A percentile compares a stretch with the other conserved stretches of the same genome.
These are phyloP conservation scores for Eleginops maclovinus DNA, from an alignment of 2,113 vertebrate species.

Conservation along the genomic window DNA sequence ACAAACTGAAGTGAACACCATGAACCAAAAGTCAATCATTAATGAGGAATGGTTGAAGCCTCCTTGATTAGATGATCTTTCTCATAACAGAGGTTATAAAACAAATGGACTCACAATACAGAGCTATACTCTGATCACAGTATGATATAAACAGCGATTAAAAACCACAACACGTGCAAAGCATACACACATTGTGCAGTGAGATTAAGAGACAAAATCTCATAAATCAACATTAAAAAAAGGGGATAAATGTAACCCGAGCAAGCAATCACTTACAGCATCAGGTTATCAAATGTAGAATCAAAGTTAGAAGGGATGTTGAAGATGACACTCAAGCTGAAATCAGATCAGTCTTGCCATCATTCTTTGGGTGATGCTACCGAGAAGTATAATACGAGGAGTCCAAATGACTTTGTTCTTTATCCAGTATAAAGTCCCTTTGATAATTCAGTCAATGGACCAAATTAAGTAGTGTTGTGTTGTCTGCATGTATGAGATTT, in stretches of 20 bases:
- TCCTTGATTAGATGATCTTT: neutral
- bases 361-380: too few species aligned
- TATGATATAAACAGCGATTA: neutral
- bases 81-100: neutral
- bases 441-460: too few species aligned
- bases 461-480: too few species aligned
- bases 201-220: too few species aligned
- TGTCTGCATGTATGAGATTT: too few species aligned
- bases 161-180: too few species aligned
- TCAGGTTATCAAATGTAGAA: neutral
- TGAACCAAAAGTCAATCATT: neutral
- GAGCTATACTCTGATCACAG: neutral
- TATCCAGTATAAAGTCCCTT: too few species aligned
- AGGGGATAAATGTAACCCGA: neutral
- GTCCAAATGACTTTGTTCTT: too few species aligned
- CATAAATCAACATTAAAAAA: neutral
- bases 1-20: neutral
- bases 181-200: too few species aligned
- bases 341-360: too few species aligned
- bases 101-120: neutral
- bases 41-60: neutral
- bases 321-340: too few species aligned
- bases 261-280: neutral
- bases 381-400: too few species aligned
- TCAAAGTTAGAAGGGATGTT: neutral